Base-by-base conservation (phyloP, 1,140 invertebrate species). In the Heliconius congener region DNA sequence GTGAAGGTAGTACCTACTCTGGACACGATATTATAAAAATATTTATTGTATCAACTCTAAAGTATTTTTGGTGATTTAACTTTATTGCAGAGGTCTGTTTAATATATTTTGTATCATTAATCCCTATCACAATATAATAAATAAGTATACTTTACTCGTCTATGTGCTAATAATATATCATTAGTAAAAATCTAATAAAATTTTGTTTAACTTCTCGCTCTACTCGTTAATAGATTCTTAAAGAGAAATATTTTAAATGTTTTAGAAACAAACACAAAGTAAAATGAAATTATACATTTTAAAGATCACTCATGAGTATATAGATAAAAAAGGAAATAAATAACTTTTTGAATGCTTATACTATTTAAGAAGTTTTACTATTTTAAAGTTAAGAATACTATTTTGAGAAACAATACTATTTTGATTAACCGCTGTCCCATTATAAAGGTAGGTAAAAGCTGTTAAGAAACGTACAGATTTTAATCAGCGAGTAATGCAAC, bases 401-500 rank as follows among this genome's bases (percentile, higher is more conserved):
- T 66, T 66, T 16, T 0, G 60, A 66, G 23, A 23, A 23, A 23
- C 23, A 72, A 72, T 71, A 60, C 23, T 66, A 66, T 66, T 66
- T 16, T 0, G 60, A 66, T 66, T 27, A 27, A 66, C 60, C 60
- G 55, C 55, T 66, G 60, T 66, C 60, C 60, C 60, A 66, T 66
- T 30, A 66, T 30, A 66, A 16, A 66, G 60, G 60, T 66, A 66
- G 60, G 73, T 80, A 85, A 81, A 77, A 71, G 80, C 77, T 83
- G 76, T 83, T 79, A 80, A 86, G 75, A 81, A 76, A 74, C 80
- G 57, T 71, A 76, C 74, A 86, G 86, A 86, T 90, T 91, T 90
- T 90, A 90, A 91, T 91, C 86, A 91, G 82, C 83, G 83, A 84
- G 87, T 87, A 85, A 88, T 84, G 78, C 73, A 81, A 83, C 82